Evolutionary conservation across 2,888 invertebrate genomes (phyloP), one percentile per base, ranked within the genome.

Genomic region (Drosophila maculinotata): DNA sequence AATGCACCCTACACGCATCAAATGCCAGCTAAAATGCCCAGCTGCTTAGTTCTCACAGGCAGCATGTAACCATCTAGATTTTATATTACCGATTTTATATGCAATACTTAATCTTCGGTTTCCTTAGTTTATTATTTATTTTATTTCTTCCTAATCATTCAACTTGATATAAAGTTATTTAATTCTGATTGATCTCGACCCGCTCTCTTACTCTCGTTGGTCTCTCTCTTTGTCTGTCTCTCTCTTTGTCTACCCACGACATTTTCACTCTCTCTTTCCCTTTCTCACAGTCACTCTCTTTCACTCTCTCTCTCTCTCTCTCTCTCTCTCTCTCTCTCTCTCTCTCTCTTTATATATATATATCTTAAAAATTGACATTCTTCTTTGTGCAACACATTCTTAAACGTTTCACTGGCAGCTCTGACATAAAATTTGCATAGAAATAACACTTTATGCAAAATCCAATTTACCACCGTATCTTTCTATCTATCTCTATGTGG

Each of bases 1-100:
- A 52, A 45, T 69, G 59, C 74, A 69, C 74, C 69, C 72, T 69
- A 74, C 69, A 59, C 74, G 44, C 72, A 53, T 47, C 56, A 30
- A 52, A 12, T 12, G 31, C 28, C 30, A 15, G 28, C 31, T n/a
- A 9, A 2, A 7, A 17, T 3, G 6, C n/a, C 10, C 45, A 36
- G 68, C 33, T 8, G n/a, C 28, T 53, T 5, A 4, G 30, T 38
- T 70, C 3, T 3, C 7, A 9, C 0, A 26, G 2, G 0, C 48
- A 31, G 7, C 14, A 12, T 39, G 65, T 17, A 20, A 15, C 44
- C 14, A 12, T 3, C 2, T 6, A 1, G 20, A 7, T 41, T 8
- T 9, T 4, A 15, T 3, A 7, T n/a, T n/a, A n/a, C n/a, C n/a
- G n/a, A n/a, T n/a, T n/a, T n/a, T n/a, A n/a, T n/a, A n/a, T n/a